phyloP scores from a whole-genome alignment of 2,888 invertebrate species.

The Oscheius sp. region DNA sequence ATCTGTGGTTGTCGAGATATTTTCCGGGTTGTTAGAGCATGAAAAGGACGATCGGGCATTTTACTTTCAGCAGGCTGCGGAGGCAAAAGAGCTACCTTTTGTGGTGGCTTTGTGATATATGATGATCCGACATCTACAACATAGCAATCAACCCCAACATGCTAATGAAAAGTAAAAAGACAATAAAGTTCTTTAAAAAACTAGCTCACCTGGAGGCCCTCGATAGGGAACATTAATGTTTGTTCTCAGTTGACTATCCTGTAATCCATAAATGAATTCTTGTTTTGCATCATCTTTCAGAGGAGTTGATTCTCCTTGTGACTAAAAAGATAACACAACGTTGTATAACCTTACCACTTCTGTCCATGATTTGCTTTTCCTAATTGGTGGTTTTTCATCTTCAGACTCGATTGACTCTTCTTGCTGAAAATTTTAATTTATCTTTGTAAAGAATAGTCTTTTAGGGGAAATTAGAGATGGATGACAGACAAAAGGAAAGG shows the following conservation, averaged over 20 bases:
- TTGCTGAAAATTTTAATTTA: neutral
- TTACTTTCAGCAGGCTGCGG: neutral
- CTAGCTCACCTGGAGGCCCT: neutral
- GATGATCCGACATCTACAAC: constrained; percentile 15
- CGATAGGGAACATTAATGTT: neutral
- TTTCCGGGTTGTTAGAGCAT: neutral
- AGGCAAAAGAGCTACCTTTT: neutral
- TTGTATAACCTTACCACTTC: neutral
- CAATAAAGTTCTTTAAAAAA: neutral
- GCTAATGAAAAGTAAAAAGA: neutral
- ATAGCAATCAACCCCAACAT: neutral
- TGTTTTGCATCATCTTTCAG: neutral
- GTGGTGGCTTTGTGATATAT: neutral
- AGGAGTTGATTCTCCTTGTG: constrained; percentile 1
- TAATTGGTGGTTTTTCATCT: neutral
- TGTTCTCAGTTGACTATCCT: constrained; percentile 5
- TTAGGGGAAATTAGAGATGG: too few relatives aligned
- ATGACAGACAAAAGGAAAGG: too few relatives aligned
- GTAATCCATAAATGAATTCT: neutral
- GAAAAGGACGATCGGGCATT: neutral
- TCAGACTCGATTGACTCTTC: neutral
- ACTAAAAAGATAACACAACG: neutral
- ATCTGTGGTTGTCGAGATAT: too few relatives aligned
- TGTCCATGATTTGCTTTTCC: constrained; percentile 19
- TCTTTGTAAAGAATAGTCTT: neutral